Percentiles rank a stretch among this genome's conserved stretches.
phyloP scores from a whole-genome alignment of 2,113 vertebrate species.

The Myotis brandtii region DNA sequence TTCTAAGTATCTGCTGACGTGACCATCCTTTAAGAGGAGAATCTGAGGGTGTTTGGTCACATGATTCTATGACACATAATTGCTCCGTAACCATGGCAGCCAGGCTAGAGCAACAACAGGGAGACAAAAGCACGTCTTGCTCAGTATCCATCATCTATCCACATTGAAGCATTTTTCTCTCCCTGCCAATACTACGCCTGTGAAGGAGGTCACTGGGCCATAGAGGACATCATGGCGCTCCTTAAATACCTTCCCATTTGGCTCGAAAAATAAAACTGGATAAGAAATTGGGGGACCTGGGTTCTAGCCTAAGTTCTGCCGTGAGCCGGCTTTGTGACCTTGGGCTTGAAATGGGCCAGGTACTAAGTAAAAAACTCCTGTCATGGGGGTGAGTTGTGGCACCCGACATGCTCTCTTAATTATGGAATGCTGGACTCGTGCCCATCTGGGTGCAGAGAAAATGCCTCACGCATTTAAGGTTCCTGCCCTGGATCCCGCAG shows the following conservation, averaged over 20 bases:
- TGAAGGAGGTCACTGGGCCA: neutral
- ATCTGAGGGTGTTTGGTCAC: neutral
- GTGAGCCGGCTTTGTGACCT: neutral
- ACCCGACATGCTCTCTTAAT: no score
- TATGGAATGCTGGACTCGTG: no score
- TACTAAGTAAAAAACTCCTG: no score
- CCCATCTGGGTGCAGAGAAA: no score
- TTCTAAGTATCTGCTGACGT: conserved; percentile 19
- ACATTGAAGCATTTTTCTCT: neutral
- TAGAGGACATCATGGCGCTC: neutral
- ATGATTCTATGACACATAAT: neutral
- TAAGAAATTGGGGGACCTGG: neutral
- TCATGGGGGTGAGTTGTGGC: no score
- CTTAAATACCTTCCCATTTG: neutral
- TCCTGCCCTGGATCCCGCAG: no score
- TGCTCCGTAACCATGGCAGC: neutral
- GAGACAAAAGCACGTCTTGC: neutral
- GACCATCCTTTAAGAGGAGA: neutral
- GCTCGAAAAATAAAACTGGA: neutral
- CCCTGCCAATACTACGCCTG: neutral
- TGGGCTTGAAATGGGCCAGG: neutral
- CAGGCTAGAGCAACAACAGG: neutral
- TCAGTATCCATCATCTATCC: neutral
- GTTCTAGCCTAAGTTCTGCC: neutral
- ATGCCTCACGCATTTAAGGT: no score